A percentile compares a stretch with the other conserved stretches of the same genome.
Conservation (phyloP, 1,140 invertebrate genomes). For the Drosophila parvula region DNA sequence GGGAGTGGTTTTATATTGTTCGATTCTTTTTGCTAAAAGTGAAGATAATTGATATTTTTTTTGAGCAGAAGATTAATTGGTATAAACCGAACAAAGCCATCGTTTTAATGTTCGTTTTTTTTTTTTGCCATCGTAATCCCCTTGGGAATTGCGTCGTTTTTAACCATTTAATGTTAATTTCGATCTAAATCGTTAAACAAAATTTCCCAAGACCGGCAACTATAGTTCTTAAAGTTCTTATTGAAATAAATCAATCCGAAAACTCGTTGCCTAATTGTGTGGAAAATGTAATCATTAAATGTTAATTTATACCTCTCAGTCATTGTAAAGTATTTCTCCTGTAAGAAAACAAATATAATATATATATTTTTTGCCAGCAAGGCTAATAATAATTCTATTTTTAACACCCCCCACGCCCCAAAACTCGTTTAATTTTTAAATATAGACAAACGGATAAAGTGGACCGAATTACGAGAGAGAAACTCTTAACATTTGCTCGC, state of each 20-base stretch:
- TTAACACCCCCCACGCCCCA: not conserved
- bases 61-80: not conserved
- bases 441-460: constrained; percentile 19
- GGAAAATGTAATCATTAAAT: constrained; percentile 16
- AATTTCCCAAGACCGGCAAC: not conserved
- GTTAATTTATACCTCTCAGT: not conserved
- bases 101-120: not conserved
- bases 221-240: not conserved
- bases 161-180: not conserved
- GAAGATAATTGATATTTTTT: constrained; percentile 2
- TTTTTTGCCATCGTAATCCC: too few relatives aligned
- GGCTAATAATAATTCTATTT: constrained; percentile 15
- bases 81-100: not conserved
- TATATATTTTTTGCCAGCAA: not conserved
- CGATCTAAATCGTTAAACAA: not conserved
- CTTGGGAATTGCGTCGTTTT: not conserved
- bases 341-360: constrained; percentile 1
- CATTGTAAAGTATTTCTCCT: not conserved
- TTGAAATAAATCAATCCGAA: constrained; percentile 7
- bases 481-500: constrained; percentile 6
- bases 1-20: constrained; percentile 13
- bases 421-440: constrained; percentile 6
- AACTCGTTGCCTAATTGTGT: constrained; percentile 10
- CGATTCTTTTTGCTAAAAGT: not conserved
- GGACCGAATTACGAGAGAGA: constrained; percentile 24